phyloP scores from a whole-genome alignment of 1,140 invertebrate species.

The Conus betulinus region DNA sequence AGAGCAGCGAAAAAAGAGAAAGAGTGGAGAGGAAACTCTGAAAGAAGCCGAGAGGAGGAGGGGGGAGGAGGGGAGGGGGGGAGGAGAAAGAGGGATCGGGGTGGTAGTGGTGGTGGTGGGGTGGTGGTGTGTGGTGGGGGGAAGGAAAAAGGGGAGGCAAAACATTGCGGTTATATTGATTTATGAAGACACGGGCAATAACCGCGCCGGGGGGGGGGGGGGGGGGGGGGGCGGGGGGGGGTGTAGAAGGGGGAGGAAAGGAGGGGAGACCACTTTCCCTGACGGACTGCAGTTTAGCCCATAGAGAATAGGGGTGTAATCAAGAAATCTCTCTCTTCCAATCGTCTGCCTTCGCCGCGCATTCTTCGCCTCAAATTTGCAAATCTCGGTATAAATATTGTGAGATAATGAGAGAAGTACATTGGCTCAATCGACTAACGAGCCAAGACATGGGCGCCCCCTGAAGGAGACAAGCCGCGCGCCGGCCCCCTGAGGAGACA shows the following conservation, averaged over 20 bases:
- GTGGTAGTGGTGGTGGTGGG: too few species aligned
- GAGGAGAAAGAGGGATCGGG: neutral
- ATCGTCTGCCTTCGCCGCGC: constrained; percentile 23
- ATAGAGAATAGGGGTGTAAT: constrained; percentile 40
- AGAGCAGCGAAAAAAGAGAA: neutral
- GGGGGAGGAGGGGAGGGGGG: too few species aligned
- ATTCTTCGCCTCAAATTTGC: constrained; percentile 51
- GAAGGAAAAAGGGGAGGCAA: constrained; percentile 29
- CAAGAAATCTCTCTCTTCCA: constrained; percentile 38
- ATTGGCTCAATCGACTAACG: constrained; percentile 55
- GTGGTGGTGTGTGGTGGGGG: neutral
- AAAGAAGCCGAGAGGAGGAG: neutral
- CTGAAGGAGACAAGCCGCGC: neutral
- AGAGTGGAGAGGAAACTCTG: neutral
- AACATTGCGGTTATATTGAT: constrained; percentile 39
- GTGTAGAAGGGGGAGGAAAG: neutral
- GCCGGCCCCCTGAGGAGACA: too few species aligned
- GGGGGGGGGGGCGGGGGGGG: neutral
- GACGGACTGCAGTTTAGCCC: constrained; percentile 34
- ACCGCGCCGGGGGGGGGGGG: neutral
- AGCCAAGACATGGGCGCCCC: constrained; percentile 45
- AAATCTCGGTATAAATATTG: constrained; percentile 55
- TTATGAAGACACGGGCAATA: constrained; percentile 35
- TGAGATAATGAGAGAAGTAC: constrained; percentile 48
- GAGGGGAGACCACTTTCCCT: constrained; percentile 15